These are phyloP conservation scores for Blennius ocellaris DNA, from an alignment of 2,113 vertebrate genomes.

Conservation along the genomic window DNA sequence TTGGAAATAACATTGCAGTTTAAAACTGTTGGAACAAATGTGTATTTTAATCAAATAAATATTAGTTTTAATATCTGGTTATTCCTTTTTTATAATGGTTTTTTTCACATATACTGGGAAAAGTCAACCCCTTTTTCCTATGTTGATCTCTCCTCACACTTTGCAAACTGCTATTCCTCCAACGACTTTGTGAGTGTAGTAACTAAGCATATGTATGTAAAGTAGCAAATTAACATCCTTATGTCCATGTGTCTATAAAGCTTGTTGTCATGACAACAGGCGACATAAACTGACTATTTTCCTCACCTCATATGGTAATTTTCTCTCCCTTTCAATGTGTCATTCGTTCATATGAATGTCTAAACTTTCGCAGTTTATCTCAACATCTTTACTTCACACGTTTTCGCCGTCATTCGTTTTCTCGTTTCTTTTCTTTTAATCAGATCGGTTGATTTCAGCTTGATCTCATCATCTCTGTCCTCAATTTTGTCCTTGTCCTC, in stretches of 20 bases:
- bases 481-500: slow-evolving; percentile 47
- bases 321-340: neutral
- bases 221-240: slow-evolving; percentile 26
- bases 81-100: too few relatives aligned
- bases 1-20: too few relatives aligned
- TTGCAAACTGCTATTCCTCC: too few relatives aligned
- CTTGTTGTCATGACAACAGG: neutral
- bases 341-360: neutral
- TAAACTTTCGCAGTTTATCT: slow-evolving; percentile 7
- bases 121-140: too few relatives aligned
- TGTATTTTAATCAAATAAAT: neutral
- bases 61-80: neutral
- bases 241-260: slow-evolving; percentile 4
- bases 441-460: slow-evolving; percentile 10
- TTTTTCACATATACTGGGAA: too few relatives aligned
- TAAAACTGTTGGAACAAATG: too few relatives aligned
- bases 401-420: slow-evolving; percentile 1
- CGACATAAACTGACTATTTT: neutral
- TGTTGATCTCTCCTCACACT: too few relatives aligned
- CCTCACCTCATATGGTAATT: too few relatives aligned
- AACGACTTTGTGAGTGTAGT: slow-evolving; percentile 18
- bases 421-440: neutral
- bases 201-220: neutral
- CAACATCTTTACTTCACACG: neutral
- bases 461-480: slow-evolving; percentile 21